Evolutionary conservation across 2,888 invertebrate species (phyloP), one percentile per base, ranked within the genome.

Genomic region (Acleris holmiana): DNA sequence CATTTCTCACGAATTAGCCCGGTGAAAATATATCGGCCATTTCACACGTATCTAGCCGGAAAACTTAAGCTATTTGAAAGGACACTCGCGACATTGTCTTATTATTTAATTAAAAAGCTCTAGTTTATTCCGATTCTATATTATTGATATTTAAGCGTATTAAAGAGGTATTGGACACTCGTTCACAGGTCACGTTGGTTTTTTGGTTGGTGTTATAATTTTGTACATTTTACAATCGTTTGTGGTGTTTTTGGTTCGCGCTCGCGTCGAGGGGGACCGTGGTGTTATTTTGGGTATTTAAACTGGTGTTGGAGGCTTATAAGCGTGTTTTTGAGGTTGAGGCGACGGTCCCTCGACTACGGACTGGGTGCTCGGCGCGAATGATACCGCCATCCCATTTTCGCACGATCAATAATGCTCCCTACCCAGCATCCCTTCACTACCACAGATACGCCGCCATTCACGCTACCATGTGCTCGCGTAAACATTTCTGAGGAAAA

Each of bases 331-430:
- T 86, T 84, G 80, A 84, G 81, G 82, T 82, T 83, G 80, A 81
- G 80, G 84, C 82, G 47, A 83, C 84, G 84, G 82, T 77, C 83
- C 83, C 84, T 87, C 89, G 86, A 87, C 81, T 88, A 88, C 91
- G 86, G 86, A 82, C 89, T 82, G 85, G 85, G 84, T 86, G 87
- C 79, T 84, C 86, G 87, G 87, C 89, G 89, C 91, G 90, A 91
- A 85, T 89, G 89, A 83, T 85, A 86, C 86, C 85, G 85, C 91
- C 88, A 89, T 90, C 89, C 92, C 89, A 87, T 87, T 91, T 88
- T 86, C 86, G 82, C 89, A 78, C 90, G 93, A 93, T 93, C 93
- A 93, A 93, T 93, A 93, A 91, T 90, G 93, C 92, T 93, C 91
- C 91, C 89, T 88, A 83, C 88, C 89, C 93, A 93, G 92, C 93